Evolutionary conservation across 2,797 vertebrate genomes (phyloP), one percentile per base, ranked within the genome.

Genomic region (Girardinus metallicus): DNA sequence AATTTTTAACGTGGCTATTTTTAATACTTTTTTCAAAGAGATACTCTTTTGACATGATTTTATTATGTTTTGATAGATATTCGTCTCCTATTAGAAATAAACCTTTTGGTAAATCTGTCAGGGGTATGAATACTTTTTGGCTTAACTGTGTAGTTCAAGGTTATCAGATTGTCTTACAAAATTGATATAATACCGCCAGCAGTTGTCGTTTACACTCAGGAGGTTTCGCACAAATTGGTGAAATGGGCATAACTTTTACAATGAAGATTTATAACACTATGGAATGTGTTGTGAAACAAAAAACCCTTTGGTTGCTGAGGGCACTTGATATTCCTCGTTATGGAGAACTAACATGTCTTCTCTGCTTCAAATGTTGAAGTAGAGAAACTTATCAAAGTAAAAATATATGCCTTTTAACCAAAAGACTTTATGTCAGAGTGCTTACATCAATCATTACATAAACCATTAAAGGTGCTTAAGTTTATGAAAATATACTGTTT

Each of bases 131-230:
- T 10, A 36, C 8, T 39, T 66, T 66, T 9, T 9, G 15, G 5
- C 26, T 47, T 29, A 16, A 16, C n/a, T 73, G 12, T n/a, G 26
- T 44, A 43, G 26, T 26, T 72, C 13, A 18, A 9, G 13, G 26
- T 29, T 47, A 15, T n/a, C 53, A 80, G n/a, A 57, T 10, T 49
- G 43, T 18, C 29, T 46, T 11, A 77, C 73, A 78, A 64, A 36
- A 79, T 1, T 64, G 41, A 62, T 34, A 21, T 36, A 31, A 62
- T 23, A 43, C n/a, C 1, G 0, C 49, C 36, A 31, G 21, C n/a
- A 36, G 77, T 46, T 44, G 1, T 23, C 13, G 21, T 36, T 36
- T 46, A 39, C 4, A 68, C 3, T 29, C 39, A 41, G n/a, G 26
- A 29, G 49, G 21, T 44, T 47, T 53, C 6, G 21, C 26, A 47